Conservation (phyloP, 2,888 invertebrate genomes). For the Oscheius sp. region DNA sequence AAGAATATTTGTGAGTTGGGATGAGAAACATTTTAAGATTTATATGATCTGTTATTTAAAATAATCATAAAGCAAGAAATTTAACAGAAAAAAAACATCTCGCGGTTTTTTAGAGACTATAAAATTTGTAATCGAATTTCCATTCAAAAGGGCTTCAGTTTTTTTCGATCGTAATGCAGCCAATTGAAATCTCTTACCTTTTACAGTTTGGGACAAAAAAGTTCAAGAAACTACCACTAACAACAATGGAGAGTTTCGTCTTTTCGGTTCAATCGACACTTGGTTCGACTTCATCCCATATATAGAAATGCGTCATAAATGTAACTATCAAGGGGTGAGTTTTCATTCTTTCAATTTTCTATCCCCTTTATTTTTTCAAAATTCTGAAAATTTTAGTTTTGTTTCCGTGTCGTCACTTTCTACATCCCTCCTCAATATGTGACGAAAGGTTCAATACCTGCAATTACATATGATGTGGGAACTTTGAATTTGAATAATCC, state of each 20-base stretch:
- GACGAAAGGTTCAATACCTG: slow-evolving; percentile 9
- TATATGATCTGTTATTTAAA: too few species aligned
- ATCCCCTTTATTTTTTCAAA: too few species aligned
- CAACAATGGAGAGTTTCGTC: slow-evolving; percentile 19
- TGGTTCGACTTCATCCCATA: slow-evolving; percentile 9
- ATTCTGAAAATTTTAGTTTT: background rate
- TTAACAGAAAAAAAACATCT: too few species aligned
- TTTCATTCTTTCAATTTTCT: background rate
- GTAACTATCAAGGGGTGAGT: slow-evolving; percentile 23
- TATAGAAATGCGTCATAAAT: background rate
- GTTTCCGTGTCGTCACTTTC: background rate
- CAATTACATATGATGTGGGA: slow-evolving; percentile 2
- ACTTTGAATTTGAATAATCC: slow-evolving; percentile 3
- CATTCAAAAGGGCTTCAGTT: too few species aligned
- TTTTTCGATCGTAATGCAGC: too few species aligned
- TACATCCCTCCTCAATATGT: slow-evolving; percentile 2
- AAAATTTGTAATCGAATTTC: too few species aligned
- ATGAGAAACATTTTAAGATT: too few species aligned
- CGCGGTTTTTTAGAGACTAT: too few species aligned
- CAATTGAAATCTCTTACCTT: too few species aligned
- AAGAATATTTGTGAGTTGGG: slow-evolving; percentile 15
- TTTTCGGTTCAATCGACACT: slow-evolving; percentile 11
- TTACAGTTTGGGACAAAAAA: slow-evolving; percentile 13
- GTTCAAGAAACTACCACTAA: slow-evolving; percentile 13
- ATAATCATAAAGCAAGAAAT: too few species aligned